Evolutionary conservation across 2,888 invertebrate genomes (phyloP).

Genomic region (Meiosimyza platycephala): DNA sequence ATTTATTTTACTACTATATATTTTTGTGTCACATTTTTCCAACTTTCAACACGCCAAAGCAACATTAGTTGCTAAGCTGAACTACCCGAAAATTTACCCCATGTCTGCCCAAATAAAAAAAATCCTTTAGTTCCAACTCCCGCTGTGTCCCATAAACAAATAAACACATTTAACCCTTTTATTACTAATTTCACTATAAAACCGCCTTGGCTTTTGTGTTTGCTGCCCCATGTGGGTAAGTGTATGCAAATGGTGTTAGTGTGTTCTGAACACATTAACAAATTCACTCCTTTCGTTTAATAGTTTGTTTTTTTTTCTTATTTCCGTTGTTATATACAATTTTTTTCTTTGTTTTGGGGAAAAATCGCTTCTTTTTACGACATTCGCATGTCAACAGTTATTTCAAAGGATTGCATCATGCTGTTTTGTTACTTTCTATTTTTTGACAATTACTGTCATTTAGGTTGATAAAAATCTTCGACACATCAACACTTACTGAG

Average conservation of each 20-base stretch:
- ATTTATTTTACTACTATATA: not conserved
- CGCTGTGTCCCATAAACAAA: conserved; percentile 48
- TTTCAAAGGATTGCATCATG: conserved; percentile 13
- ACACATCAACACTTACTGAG: conserved; percentile 43
- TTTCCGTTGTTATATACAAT: not conserved
- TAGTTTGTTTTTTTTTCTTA: conserved; percentile 40
- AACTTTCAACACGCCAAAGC: conserved; percentile 31
- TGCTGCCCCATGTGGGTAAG: conserved; percentile 4
- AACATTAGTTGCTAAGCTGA: conserved; percentile 12
- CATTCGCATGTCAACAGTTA: conserved; percentile 27
- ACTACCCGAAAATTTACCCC: not conserved
- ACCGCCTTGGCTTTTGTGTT: conserved; percentile 9
- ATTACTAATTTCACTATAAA: not conserved
- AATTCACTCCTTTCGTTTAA: conserved; percentile 58
- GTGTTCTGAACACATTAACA: conserved; percentile 54
- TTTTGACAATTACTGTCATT: conserved; percentile 24
- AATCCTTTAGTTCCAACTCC: conserved; percentile 17
- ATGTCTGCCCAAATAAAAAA: too few relatives aligned
- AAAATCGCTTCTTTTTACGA: conserved; percentile 12
- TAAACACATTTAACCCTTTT: conserved; percentile 51
- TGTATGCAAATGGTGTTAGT: conserved; percentile 21
- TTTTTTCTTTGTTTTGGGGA: too few relatives aligned
- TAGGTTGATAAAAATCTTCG: conserved; percentile 32
- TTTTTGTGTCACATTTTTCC: conserved; percentile 3
- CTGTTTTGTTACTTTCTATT: conserved; percentile 11